Conservation (phyloP, 2,797 vertebrate species). For the Squalus acanthias region DNA sequence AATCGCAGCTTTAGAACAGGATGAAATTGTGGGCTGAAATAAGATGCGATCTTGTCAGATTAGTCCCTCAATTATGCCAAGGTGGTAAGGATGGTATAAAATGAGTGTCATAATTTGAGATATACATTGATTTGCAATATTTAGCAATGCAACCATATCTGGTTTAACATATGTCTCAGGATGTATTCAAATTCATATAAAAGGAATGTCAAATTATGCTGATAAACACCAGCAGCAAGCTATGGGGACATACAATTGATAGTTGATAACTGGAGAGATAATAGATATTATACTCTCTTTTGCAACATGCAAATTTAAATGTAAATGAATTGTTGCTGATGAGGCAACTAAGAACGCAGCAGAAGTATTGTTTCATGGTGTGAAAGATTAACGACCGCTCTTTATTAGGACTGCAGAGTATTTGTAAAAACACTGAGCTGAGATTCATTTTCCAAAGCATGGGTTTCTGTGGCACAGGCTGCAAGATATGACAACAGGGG, state of each 20-base stretch:
- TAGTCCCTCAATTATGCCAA: neutral
- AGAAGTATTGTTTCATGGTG: neutral
- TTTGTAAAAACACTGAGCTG: neutral
- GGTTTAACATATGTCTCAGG: neutral
- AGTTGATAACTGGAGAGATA: constrained; percentile 7
- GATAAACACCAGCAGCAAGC: neutral
- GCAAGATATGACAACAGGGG: neutral
- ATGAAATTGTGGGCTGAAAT: neutral
- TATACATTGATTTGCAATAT: neutral
- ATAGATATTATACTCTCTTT: neutral
- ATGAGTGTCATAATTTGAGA: neutral
- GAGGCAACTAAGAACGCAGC: neutral
- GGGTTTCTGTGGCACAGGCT: neutral
- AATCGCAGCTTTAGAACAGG: neutral
- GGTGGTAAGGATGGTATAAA: neutral
- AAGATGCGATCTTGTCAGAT: neutral
- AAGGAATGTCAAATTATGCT: neutral
- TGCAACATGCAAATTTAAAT: neutral
- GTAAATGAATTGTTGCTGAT: neutral
- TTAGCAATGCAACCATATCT: neutral
- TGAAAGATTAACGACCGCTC: neutral
- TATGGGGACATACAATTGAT: neutral
- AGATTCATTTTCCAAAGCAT: neutral
- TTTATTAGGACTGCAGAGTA: constrained; percentile 6
- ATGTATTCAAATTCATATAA: neutral